phyloP scores from a whole-genome alignment of 1,140 invertebrate species.

The Papilio polytes region DNA sequence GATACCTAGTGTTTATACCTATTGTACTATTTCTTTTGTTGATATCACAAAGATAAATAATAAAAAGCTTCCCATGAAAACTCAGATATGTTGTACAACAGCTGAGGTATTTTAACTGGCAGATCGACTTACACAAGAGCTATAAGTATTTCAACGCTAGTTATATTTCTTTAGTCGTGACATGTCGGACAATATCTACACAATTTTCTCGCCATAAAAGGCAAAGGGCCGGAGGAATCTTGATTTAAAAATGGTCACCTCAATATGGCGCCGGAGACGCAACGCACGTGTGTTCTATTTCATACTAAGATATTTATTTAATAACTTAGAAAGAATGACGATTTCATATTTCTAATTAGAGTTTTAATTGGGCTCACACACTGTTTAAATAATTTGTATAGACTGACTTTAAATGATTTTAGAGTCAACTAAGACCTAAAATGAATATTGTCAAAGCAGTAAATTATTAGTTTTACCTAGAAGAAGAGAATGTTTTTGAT shows the following conservation, averaged over 20 bases:
- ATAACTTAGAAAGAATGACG: neutral
- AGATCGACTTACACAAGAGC: neutral
- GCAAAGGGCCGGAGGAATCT: conserved; percentile 43
- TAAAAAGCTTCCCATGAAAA: neutral
- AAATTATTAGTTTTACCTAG: no score
- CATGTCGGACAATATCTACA: conserved; percentile 29
- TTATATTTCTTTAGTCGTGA: conserved; percentile 34
- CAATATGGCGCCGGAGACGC: conserved; percentile 39
- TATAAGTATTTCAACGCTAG: neutral
- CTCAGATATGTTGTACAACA: neutral
- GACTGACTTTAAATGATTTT: no score
- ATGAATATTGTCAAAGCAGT: no score
- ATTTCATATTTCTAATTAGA: neutral
- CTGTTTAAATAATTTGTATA: no score
- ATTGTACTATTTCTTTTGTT: neutral
- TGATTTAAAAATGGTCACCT: conserved; percentile 45
- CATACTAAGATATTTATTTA: conserved; percentile 28
- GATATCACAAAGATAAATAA: neutral
- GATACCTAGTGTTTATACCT: no score
- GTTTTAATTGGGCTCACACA: no score
- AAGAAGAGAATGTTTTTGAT: neutral
- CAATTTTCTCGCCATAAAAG: conserved; percentile 41
- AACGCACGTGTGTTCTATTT: conserved; percentile 43
- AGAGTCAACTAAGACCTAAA: no score
- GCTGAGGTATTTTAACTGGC: neutral